Base-by-base conservation (phyloP, 2,888 invertebrate species). In the Bimastos eiseni region DNA sequence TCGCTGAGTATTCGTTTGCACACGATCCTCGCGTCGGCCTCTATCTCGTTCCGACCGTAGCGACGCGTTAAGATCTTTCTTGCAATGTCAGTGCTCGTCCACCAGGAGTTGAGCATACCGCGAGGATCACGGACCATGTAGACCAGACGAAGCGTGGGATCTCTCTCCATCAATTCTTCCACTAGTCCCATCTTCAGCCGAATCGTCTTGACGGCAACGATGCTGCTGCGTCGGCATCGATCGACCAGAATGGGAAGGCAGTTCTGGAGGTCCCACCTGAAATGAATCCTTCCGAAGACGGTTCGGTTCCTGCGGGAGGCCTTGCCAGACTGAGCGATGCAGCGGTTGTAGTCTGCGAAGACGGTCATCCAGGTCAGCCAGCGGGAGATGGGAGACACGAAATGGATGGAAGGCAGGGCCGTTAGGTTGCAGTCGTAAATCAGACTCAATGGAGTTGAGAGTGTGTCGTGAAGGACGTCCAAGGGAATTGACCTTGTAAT, bases 61-160 rank as follows among this genome's bases (percentile, higher is more conserved):
- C 37, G 34, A 30, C 24, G 33, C 0, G 19, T 49, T 21, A 5
- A 24, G 19, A 49, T 49, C 24, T 17, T n/a, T 21, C 34, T 17
- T 0, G 86, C 34, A 19, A 86, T 86, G 6, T 30, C 11, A 8
- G 86, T 86, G 17, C 24, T 86, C 6, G 19, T 86, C 86, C 86
- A 86, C 86, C 86, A 86, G 86, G 86, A 86, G 37, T 86, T 86
- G 36, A 86, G 86, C 36, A 86, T 86, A 15, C 86, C 86, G 24
- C 86, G 86, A 0, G 86, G 86, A 86, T 86, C 86, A 2, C 86
- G 86, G 37, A 86, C 37, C 36, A 86, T 34, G 37, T 36, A 86
- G 86, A 86, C 86, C 3, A 86, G 36, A 15, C 86, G 86, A 86
- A 86, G 86, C 21, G 37, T 21, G 21, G 36, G 4, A 86, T 86